Evolutionary conservation across 1,140 invertebrate genomes (phyloP).

Genomic region (Ceratosolen fusciceps): DNA sequence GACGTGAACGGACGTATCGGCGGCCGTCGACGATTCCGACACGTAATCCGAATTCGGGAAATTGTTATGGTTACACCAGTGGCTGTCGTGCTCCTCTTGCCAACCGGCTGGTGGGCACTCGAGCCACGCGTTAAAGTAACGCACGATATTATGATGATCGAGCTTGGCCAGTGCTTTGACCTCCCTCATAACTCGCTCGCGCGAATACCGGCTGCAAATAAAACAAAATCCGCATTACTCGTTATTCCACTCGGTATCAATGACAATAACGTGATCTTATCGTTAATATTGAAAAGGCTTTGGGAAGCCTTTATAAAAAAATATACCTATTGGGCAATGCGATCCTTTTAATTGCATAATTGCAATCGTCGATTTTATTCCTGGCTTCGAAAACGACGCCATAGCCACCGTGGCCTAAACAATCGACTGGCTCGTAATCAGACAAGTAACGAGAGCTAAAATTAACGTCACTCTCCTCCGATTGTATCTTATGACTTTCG

Average conservation of each 20-base stretch:
- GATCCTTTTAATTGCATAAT: constrained; percentile 97
- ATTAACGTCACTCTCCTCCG: constrained; percentile 57
- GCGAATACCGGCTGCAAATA: constrained; percentile 78
- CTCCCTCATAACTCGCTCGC: constrained; percentile 92
- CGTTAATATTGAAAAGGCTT: constrained; percentile 25
- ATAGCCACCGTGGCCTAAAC: constrained; percentile 95
- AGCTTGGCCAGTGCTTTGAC: constrained; percentile 94
- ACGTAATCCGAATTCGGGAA: constrained; percentile 60
- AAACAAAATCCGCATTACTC: neutral
- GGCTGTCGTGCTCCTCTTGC: constrained; percentile 85
- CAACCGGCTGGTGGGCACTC: constrained; percentile 90
- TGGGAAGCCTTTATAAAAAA: neutral
- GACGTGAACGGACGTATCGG: constrained; percentile 56
- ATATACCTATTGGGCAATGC: constrained; percentile 86
- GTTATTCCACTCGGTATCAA: neutral
- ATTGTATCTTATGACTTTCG: constrained; percentile 49
- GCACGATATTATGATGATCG: constrained; percentile 94
- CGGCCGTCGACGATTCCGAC: constrained; percentile 55
- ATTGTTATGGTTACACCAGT: constrained; percentile 72
- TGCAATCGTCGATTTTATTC: constrained; percentile 95
- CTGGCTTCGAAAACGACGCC: constrained; percentile 96
- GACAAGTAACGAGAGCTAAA: constrained; percentile 83
- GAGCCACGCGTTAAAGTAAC: constrained; percentile 95
- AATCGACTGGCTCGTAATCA: constrained; percentile 88
- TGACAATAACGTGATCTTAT: neutral